Percentiles rank a stretch among this genome's conserved stretches.
Conservation (phyloP, 2,797 vertebrate genomes). For the Borostomias antarcticus region DNA sequence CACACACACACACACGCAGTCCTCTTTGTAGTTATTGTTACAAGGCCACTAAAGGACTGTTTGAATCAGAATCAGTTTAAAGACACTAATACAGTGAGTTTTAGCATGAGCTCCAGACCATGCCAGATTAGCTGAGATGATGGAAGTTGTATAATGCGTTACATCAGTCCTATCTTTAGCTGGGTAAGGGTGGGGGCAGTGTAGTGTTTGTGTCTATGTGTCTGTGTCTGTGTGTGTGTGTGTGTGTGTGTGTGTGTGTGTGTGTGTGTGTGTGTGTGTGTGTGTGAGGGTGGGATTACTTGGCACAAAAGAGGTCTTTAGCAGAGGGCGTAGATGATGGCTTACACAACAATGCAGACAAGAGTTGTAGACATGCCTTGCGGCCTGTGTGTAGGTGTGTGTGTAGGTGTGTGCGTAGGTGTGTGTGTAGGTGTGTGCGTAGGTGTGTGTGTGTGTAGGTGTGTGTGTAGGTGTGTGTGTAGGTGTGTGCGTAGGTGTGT, state of each 20-base stretch:
- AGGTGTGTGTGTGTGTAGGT: slow-evolving; percentile 23
- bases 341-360: slow-evolving; percentile 45
- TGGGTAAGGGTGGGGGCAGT: background rate
- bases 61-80: slow-evolving; percentile 18
- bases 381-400: slow-evolving; percentile 17
- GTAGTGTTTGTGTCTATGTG: background rate
- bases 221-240: background rate
- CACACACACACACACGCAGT: no score
- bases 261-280: background rate
- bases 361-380: slow-evolving; percentile 38
- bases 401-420: slow-evolving; percentile 5
- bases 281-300: background rate
- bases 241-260: slow-evolving; percentile 14
- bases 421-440: slow-evolving; percentile 9
- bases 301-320: background rate
- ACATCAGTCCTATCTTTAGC: background rate
- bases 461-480: slow-evolving; percentile 24
- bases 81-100: background rate
- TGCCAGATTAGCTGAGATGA: slow-evolving; percentile 10
- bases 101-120: slow-evolving; percentile 14
- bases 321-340: slow-evolving; percentile 9
- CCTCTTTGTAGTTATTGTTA: no score
- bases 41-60: background rate
- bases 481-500: slow-evolving; percentile 6
- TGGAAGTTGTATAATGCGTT: slow-evolving; percentile 27